phyloP scores from a whole-genome alignment of 2,113 vertebrate species.

The Catharus fuscescens region DNA sequence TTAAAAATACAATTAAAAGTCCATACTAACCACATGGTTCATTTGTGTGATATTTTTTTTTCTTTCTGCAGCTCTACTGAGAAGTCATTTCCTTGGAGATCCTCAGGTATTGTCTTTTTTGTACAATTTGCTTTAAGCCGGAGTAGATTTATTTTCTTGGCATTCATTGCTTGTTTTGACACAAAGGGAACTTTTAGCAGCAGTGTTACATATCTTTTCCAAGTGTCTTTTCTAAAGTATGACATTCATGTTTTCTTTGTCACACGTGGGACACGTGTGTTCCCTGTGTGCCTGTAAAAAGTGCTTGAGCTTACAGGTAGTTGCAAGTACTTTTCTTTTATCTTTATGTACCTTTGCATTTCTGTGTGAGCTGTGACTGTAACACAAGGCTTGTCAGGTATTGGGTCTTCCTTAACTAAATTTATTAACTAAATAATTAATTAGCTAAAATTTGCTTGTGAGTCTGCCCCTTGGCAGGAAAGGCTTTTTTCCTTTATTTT shows the following conservation, averaged over 20 bases:
- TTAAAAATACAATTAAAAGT: background rate
- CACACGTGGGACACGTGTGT: background rate
- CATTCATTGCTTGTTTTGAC: background rate
- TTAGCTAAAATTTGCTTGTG: background rate
- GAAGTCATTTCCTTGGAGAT: slow-evolving; percentile 97
- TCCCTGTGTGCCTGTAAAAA: background rate
- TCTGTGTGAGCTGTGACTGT: background rate
- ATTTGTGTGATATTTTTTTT: slow-evolving; percentile 33
- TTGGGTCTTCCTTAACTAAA: background rate
- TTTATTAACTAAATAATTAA: background rate
- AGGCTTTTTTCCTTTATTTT: background rate
- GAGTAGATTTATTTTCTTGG: background rate
- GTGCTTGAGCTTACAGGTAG: background rate
- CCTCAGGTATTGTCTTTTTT: slow-evolving; percentile 84
- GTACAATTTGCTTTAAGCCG: background rate
- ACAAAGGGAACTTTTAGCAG: background rate
- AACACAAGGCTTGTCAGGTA: background rate
- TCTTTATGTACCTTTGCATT: background rate
- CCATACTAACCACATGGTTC: background rate
- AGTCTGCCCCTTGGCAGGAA: background rate
- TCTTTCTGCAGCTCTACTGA: slow-evolving; percentile 90
- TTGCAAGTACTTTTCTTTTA: background rate
- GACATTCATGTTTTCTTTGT: background rate
- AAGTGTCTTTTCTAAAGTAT: background rate
- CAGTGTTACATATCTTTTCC: background rate